phyloP scores from a whole-genome alignment of 1,140 invertebrate genomes.

The Luehdorfia chinensis region DNA sequence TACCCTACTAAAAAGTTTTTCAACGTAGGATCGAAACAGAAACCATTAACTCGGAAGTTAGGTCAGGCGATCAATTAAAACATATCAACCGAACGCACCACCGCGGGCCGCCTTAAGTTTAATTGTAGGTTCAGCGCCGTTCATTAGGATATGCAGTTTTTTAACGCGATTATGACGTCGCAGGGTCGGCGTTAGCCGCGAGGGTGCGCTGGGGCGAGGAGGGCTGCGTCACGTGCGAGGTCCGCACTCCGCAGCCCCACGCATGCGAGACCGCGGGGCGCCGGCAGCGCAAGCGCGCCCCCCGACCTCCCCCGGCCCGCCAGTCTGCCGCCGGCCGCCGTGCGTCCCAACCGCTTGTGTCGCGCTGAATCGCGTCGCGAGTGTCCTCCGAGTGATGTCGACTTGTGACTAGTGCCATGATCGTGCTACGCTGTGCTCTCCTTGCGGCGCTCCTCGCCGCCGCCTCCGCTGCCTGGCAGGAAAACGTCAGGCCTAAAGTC shows the following conservation, averaged over 20 bases:
- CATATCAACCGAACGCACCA: slow-evolving; percentile 1
- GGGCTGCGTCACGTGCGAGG: slow-evolving; percentile 73
- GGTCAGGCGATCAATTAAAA: slow-evolving; percentile 1
- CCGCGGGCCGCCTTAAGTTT: slow-evolving; percentile 43
- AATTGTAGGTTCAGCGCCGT: slow-evolving; percentile 69
- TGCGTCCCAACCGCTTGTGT: slow-evolving; percentile 40
- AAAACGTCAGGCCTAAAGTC: slow-evolving; percentile 91
- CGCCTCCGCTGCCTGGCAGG: slow-evolving; percentile 84
- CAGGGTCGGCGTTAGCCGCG: slow-evolving; percentile 49
- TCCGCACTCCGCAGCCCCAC: slow-evolving; percentile 70
- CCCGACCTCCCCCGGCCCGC: slow-evolving; percentile 34
- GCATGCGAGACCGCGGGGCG: slow-evolving; percentile 73
- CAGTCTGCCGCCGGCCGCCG: slow-evolving; percentile 52
- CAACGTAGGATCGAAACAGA: no score
- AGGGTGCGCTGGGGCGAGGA: slow-evolving; percentile 60
- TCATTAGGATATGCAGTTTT: slow-evolving; percentile 72
- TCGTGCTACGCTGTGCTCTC: slow-evolving; percentile 67
- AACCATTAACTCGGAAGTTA: not conserved
- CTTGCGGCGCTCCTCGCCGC: slow-evolving; percentile 60
- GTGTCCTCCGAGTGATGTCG: slow-evolving; percentile 70
- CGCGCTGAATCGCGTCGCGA: slow-evolving; percentile 40
- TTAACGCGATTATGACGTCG: slow-evolving; percentile 71
- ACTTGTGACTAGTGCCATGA: slow-evolving; percentile 73
- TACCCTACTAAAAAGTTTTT: no score
- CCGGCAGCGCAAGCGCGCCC: slow-evolving; percentile 62